phyloP scores from a whole-genome alignment of 2,113 vertebrate genomes.

The Beaufortia kweichowensis region DNA sequence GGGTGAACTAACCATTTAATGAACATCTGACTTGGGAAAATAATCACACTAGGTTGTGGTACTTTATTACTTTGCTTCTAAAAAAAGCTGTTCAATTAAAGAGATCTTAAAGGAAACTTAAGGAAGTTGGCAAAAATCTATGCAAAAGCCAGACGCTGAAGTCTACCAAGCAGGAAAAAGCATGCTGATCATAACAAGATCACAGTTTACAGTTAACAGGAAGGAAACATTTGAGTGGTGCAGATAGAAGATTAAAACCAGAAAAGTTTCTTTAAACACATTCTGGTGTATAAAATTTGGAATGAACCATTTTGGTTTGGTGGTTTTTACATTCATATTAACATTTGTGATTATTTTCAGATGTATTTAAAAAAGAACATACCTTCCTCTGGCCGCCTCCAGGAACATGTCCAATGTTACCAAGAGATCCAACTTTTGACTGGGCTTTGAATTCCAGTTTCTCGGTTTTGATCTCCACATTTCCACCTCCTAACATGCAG shows the following conservation, averaged over 20 bases:
- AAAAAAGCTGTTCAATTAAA: slow-evolving; percentile 21
- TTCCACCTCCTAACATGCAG: slow-evolving; percentile 81
- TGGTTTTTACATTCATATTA: not conserved
- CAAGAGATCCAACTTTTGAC: slow-evolving; percentile 91
- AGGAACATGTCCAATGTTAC: slow-evolving; percentile 85
- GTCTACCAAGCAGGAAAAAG: slow-evolving; percentile 21
- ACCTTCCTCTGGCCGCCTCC: slow-evolving; percentile 90
- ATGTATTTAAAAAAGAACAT: slow-evolving; percentile 24
- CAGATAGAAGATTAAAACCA: not conserved
- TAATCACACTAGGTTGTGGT: not conserved
- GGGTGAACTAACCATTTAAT: not conserved
- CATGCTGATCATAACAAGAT: slow-evolving; percentile 8
- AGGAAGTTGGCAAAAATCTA: not conserved
- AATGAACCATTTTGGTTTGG: not conserved
- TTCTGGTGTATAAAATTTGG: not conserved
- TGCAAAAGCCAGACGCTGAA: not conserved
- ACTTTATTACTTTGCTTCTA: not conserved
- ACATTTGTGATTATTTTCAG: not conserved
- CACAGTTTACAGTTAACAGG: not conserved
- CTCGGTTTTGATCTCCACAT: slow-evolving; percentile 91
- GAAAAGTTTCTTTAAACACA: not conserved
- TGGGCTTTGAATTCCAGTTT: slow-evolving; percentile 89
- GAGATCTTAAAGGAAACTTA: slow-evolving; percentile 7
- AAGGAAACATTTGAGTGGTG: not conserved
- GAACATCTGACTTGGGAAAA: not conserved